Percentiles rank a stretch among this genome's conserved stretches.
Evolutionary conservation across 1,140 invertebrate species (phyloP).

Genomic region (Achatina immaculata): DNA sequence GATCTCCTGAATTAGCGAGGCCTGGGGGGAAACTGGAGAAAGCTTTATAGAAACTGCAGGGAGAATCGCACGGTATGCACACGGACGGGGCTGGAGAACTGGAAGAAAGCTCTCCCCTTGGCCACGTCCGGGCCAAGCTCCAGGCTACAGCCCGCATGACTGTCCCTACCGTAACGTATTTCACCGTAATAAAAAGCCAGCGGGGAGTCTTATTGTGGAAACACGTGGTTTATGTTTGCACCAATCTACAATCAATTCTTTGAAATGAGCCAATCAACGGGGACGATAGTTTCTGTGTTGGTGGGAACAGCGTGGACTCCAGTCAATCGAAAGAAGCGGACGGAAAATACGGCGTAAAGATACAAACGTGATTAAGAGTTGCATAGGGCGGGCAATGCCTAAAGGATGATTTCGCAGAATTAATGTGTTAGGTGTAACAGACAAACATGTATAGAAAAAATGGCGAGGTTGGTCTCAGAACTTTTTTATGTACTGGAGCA

Average conservation of each 20-base stretch:
- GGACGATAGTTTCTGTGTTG: not conserved
- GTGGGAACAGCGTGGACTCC: not conserved
- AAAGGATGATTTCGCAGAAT: not conserved
- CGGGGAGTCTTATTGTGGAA: not conserved
- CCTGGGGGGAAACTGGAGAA: not conserved
- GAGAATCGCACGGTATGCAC: not conserved
- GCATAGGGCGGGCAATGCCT: too few species aligned
- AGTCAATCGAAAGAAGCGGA: not conserved
- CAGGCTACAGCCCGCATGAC: too few species aligned
- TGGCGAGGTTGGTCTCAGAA: not conserved
- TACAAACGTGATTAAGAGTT: too few species aligned
- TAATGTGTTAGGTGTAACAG: not conserved
- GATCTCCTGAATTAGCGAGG: slow-evolving; percentile 16
- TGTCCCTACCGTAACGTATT: too few species aligned
- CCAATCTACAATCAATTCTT: not conserved
- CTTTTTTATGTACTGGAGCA: not conserved
- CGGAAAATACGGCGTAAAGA: too few species aligned
- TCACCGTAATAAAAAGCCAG: too few species aligned
- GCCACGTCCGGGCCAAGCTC: too few species aligned
- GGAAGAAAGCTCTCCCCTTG: not conserved
- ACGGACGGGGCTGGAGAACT: not conserved
- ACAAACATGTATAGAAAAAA: not conserved
- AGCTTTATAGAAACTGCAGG: not conserved
- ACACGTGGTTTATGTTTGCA: not conserved
- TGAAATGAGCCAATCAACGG: not conserved